Evolutionary conservation across 1,140 invertebrate genomes (phyloP).

Genomic region (Amyelois transitella): DNA sequence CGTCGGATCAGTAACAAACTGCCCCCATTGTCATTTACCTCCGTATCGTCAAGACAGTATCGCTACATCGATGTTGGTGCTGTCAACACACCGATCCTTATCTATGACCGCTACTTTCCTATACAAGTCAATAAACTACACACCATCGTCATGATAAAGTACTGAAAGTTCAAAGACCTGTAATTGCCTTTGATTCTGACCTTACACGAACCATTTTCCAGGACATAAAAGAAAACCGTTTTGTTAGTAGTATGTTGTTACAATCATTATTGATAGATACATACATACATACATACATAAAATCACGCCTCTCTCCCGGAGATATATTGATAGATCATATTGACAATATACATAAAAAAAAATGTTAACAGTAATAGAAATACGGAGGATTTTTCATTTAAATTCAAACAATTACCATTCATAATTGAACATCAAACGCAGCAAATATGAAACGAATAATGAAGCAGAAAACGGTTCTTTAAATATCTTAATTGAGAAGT

Average conservation of each 20-base stretch:
- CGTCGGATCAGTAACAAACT: not conserved
- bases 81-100: not conserved
- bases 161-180: not conserved
- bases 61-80: not conserved
- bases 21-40: not conserved
- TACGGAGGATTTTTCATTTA: no score
- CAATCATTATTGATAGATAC: no score
- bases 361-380: no score
- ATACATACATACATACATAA: no score
- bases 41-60: slow-evolving; percentile 1
- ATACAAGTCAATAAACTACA: not conserved
- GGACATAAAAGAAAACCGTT: not conserved
- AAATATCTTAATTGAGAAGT: slow-evolving; percentile 16
- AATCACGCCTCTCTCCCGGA: no score
- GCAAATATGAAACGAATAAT: no score
- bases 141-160: not conserved
- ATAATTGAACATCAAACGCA: no score
- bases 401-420: no score
- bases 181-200: not conserved
- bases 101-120: not conserved
- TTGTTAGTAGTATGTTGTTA: no score
- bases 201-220: not conserved
- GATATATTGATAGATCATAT: no score
- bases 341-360: no score
- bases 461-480: not conserved